Evolutionary conservation across 2,888 invertebrate species (phyloP), one percentile per base, ranked within the genome.

Genomic region (Ligdia adustata): DNA sequence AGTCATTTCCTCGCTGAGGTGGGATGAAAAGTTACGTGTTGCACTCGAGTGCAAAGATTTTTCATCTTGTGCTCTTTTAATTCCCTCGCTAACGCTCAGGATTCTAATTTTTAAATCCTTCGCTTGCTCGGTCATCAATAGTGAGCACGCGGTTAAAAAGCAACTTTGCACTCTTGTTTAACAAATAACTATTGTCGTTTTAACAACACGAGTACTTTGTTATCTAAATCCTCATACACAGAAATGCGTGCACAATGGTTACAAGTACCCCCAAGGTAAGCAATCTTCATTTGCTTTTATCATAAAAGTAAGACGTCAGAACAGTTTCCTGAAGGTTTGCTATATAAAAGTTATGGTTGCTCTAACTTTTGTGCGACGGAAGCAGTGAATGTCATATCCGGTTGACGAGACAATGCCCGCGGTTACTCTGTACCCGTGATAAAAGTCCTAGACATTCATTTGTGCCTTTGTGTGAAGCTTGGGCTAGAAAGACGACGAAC

Each of bases 381-480:
- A 57, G 56, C 51, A 34, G 51, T 60, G 57, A 57, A 49, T 52
- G 59, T 57, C 59, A 57, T 52, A 57, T 60, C 59, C 59, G 59
- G 55, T 31, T 55, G 57, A 57, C 51, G 54, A 60, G 57, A 60
- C 59, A 60, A 60, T 60, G 57, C 55, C 59, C 47, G 54, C 57
- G 59, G 57, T 57, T 55, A 55, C 57, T 52, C 51, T 42, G 41
- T 26, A 47, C 55, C 55, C 52, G 54, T 47, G 48, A 49, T 51
- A 59, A 57, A 60, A 57, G 57, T 53, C 44, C 57, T 57, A 57
- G 56, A 59, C 55, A 53, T 55, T 60, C 57, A 42, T 56, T 57
- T 53, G 58, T 48, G 55, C 51, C 59, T 60, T 60, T 60, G 57
- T 55, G 49, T 39, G 48, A 42, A 41, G 52, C 46, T 46, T 52